Conservation (phyloP, 2,797 vertebrate genomes). For the Lates japonicus region DNA sequence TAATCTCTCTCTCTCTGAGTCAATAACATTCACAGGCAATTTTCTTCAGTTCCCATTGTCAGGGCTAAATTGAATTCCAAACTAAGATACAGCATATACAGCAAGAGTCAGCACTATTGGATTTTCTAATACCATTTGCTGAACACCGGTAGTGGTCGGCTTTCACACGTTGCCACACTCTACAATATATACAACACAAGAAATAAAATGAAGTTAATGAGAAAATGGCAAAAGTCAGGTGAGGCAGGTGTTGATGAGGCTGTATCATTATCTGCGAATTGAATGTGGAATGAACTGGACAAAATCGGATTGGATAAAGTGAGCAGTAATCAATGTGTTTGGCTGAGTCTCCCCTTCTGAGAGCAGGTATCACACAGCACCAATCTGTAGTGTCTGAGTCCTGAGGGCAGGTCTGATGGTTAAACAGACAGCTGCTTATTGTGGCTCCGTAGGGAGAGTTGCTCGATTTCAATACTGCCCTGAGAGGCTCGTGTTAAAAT, state of each 20-base stretch:
- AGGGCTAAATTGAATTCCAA: slow-evolving; percentile 66
- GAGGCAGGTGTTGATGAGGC: neutral
- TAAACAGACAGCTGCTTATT: slow-evolving; percentile 54
- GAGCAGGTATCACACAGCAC: slow-evolving; percentile 46
- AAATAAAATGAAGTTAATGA: neutral
- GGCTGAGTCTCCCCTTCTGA: slow-evolving; percentile 26
- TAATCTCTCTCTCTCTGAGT: slow-evolving; percentile 62
- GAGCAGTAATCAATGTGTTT: slow-evolving; percentile 62
- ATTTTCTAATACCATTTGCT: slow-evolving; percentile 48
- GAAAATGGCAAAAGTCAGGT: neutral
- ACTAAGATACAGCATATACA: slow-evolving; percentile 34
- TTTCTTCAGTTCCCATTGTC: slow-evolving; percentile 56
- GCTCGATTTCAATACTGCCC: slow-evolving; percentile 30
- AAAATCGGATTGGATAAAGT: slow-evolving; percentile 51
- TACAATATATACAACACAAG: neutral
- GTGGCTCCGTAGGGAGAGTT: slow-evolving; percentile 31
- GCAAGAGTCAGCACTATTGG: slow-evolving; percentile 57
- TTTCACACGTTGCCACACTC: neutral
- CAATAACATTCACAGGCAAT: slow-evolving; percentile 74
- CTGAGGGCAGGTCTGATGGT: slow-evolving; percentile 26
- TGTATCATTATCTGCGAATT: slow-evolving; percentile 40
- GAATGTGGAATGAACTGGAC: slow-evolving; percentile 29
- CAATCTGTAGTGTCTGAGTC: slow-evolving; percentile 60
- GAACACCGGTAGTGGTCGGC: neutral
- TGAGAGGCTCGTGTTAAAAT: slow-evolving; percentile 12